Evolutionary conservation across 1,140 invertebrate species (phyloP).

Genomic region (Cydia amplana): DNA sequence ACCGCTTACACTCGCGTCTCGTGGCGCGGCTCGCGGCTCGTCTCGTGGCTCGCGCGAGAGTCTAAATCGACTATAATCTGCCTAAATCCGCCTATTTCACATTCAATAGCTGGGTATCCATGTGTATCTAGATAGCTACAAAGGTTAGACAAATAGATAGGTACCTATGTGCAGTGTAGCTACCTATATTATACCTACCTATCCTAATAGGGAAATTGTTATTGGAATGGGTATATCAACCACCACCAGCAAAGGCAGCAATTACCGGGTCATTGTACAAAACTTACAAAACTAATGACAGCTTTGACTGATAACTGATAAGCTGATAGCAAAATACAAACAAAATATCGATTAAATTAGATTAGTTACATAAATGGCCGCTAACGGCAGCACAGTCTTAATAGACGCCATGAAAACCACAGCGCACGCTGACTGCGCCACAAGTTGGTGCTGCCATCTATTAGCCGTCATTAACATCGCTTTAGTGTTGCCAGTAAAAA

Average conservation of each 20-base stretch:
- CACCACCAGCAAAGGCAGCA: neutral
- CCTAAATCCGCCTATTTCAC: too few relatives aligned
- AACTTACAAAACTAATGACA: neutral
- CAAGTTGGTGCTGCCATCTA: constrained; percentile 31
- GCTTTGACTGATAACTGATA: constrained; percentile 8
- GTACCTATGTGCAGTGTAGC: too few relatives aligned
- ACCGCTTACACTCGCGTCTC: too few relatives aligned
- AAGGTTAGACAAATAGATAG: too few relatives aligned
- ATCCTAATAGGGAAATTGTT: too few relatives aligned
- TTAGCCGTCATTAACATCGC: neutral
- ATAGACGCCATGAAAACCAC: constrained; percentile 11
- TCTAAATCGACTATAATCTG: too few relatives aligned
- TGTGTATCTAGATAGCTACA: too few relatives aligned
- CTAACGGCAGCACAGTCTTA: constrained; percentile 20
- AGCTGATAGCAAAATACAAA: constrained; percentile 18
- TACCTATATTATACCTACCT: too few relatives aligned
- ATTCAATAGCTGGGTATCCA: too few relatives aligned
- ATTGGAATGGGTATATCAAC: neutral
- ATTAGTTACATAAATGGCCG: constrained; percentile 31
- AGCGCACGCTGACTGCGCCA: constrained; percentile 32
- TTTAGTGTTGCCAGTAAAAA: constrained; percentile 23
- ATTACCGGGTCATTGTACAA: neutral
- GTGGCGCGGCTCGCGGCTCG: too few relatives aligned
- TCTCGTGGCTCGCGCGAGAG: too few relatives aligned
- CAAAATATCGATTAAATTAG: constrained; percentile 33